Evolutionary conservation across 2,888 invertebrate genomes (phyloP), one percentile per base, ranked within the genome.

Genomic region (Endomychus coccineus): DNA sequence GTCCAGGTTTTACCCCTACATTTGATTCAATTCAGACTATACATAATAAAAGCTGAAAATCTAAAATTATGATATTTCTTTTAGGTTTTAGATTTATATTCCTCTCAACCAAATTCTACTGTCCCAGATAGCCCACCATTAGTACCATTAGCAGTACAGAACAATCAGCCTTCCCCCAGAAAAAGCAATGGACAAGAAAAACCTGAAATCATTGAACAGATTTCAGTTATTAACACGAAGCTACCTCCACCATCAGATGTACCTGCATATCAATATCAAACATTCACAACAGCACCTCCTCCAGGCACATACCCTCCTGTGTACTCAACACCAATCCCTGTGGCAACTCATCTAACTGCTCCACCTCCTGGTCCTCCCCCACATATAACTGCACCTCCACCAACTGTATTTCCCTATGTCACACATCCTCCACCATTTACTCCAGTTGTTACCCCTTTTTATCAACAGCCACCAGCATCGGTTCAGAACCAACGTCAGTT

Each of bases 71-170:
- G 17, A 10, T 17, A 11, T 19, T n/a, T 13, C 2, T 12, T 4
- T 7, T 32, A 17, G 12, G 60, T 62, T 3, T 65, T 96, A 44
- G 96, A 96, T 66, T 69, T 96, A 40, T 96, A 96, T 67, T 86
- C 88, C 1, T 80, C 83, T 50, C 84, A 44, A 72, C 73, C 32
- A 19, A 45, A 45, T 16, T 23, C 47, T 4, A 39, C 43, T 22
- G 74, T 77, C 9, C 73, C 74, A 0, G 81, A 82, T 36, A 77
- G 85, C 46, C 85, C 85, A 1, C 83, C 81, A 1, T 17, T 68
- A 5, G 27, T 75, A 12, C 51, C 61, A 7, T 14, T 51, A 56
- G 34, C 52, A n/a, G 49, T 39, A 11, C 28, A 44, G 29, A 24
- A 36, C 34, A 17, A 40, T 23, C 33, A 12, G 12, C 34, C 42